Evolutionary conservation across 2,888 invertebrate species (phyloP).

Genomic region (Tinea semifulvella): DNA sequence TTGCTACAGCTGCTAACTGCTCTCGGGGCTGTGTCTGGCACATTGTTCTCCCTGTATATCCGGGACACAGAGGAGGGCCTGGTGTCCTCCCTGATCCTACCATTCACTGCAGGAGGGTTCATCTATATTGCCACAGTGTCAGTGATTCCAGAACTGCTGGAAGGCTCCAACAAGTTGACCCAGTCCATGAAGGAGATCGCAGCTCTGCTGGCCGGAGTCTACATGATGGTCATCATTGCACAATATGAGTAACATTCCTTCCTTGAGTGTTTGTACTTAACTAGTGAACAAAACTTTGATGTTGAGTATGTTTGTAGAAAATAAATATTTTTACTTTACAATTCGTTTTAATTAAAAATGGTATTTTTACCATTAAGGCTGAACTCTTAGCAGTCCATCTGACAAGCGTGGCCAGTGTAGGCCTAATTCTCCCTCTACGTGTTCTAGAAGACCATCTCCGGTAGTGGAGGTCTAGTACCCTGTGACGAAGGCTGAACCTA

Average conservation of each 20-base stretch:
- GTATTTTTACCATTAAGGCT: too few relatives aligned
- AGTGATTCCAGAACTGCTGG: constrained; percentile 95
- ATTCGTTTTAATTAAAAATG: too few relatives aligned
- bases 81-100: constrained; percentile 89
- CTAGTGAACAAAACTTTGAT: too few relatives aligned
- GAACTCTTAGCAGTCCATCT: too few relatives aligned
- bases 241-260: constrained; percentile 61
- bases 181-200: constrained; percentile 92
- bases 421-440: too few relatives aligned
- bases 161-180: constrained; percentile 83
- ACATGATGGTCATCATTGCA: constrained; percentile 96
- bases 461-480: too few relatives aligned
- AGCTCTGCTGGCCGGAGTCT: constrained; percentile 89
- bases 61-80: constrained; percentile 76
- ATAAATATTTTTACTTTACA: too few relatives aligned
- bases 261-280: constrained; percentile 3
- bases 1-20: constrained; percentile 93
- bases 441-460: too few relatives aligned
- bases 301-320: too few relatives aligned
- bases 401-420: too few relatives aligned
- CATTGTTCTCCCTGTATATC: constrained; percentile 84
- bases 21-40: constrained; percentile 93
- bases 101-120: constrained; percentile 99
- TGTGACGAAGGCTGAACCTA: too few relatives aligned
- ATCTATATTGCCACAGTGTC: constrained; percentile 99